These are phyloP conservation scores for Diarsia mendica DNA, from an alignment of 2,888 invertebrate species.

Conservation along the genomic window DNA sequence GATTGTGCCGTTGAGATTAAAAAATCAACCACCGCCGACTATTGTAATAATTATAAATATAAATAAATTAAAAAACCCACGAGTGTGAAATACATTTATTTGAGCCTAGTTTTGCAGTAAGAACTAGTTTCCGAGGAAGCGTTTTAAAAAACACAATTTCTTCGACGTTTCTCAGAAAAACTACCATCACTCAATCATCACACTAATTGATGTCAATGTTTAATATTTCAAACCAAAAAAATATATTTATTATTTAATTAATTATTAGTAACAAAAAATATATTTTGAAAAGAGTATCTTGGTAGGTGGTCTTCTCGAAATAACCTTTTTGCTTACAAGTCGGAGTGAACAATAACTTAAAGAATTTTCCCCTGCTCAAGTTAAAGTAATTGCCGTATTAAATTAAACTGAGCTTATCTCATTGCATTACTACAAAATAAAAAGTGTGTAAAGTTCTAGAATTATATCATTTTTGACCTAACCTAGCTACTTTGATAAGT, in stretches of 20 bases:
- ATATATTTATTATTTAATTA: no score
- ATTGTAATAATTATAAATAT: not conserved
- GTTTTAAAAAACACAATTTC: not conserved
- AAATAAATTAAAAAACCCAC: not conserved
- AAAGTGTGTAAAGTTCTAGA: not conserved
- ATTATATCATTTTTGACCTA: not conserved
- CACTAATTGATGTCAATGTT: constrained; percentile 15
- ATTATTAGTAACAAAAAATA: not conserved
- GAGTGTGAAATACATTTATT: not conserved
- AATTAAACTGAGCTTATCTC: constrained; percentile 33
- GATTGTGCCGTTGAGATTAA: not conserved
- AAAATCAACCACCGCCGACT: not conserved
- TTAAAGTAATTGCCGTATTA: constrained; percentile 27
- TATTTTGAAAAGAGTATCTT: not conserved
- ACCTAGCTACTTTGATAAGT: not conserved
- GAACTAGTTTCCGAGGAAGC: not conserved
- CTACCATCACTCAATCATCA: constrained; percentile 6
- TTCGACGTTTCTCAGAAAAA: constrained; percentile 4
- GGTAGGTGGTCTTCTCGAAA: not conserved
- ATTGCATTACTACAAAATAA: constrained; percentile 22
- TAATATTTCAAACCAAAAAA: constrained; percentile 9
- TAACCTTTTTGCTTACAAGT: constrained; percentile 35
- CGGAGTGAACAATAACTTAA: constrained; percentile 18
- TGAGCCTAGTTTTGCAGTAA: not conserved
- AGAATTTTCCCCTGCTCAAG: constrained; percentile 11